Base-by-base conservation (phyloP, 2,113 vertebrate species). In the Lasiurus cinereus region DNA sequence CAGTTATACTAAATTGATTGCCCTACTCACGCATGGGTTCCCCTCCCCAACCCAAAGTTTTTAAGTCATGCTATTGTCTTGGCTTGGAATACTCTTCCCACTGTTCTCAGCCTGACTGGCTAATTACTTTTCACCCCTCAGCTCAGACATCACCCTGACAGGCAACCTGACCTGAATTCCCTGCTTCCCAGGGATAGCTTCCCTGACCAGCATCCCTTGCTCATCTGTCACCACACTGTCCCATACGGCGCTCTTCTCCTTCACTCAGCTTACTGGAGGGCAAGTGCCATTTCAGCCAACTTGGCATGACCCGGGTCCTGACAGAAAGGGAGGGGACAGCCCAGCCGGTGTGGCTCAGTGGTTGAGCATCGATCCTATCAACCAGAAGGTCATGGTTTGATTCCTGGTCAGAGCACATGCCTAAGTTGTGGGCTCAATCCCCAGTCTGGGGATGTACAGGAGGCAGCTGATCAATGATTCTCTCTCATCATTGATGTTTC, bases 91-190 rank as follows among this genome's bases (percentile, higher is more conserved):
- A 91, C 27, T 94, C 46, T 87, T 88, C n/a, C 33, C 21, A 86
- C 15, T 89, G n/a, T 86, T 92, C 67, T 93, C 56, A 66, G 18
- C 70, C 62, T 69, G 12, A 76, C 33, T 76, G 14, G 48, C 8
- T 89, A 72, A 66, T 95, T 94, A 77, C 33, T 90, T 96, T 73
- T 62, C 64, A 92, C 83, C 21, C 19, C 74, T 93, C 39, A 88
- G 46, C 33, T 88, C 48, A 91, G 54, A 50, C n/a, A 89, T 79
- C n/a, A 67, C 43, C 46, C 31, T 33, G 29, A 89, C 13, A 93
- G 59, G 50, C 93, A 93, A 67, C 8, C 52, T 72, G 78, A 67
- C 79, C 76, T 85, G 33, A 93, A 96, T 7, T 88, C 48, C 74
- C 70, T 85, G 59, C 50, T 70, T 97, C 50, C n/a, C 48, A 33